These are phyloP conservation scores for Hassar affinis DNA, from an alignment of 2,113 vertebrate genomes.

Conservation along the genomic window DNA sequence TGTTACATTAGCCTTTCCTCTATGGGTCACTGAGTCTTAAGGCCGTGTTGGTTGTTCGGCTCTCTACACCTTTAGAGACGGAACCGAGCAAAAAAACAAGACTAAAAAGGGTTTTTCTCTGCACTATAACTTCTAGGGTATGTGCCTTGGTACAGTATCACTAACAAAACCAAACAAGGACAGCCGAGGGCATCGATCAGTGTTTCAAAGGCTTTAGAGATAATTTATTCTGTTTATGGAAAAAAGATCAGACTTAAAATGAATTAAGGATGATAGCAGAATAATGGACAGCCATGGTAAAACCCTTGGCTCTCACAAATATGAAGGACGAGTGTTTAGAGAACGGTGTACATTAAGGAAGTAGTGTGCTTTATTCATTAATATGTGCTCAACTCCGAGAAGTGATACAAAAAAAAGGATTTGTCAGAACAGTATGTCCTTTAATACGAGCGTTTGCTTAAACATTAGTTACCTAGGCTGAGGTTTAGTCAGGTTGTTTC, in stretches of 20 bases:
- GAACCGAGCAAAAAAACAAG: slow-evolving; percentile 70
- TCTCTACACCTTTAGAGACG: slow-evolving; percentile 68
- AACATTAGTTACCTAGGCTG: background rate
- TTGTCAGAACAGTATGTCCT: background rate
- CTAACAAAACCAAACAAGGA: slow-evolving; percentile 13
- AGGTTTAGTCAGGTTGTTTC: slow-evolving; percentile 17
- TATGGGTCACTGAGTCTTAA: slow-evolving; percentile 69
- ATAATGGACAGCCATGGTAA: background rate
- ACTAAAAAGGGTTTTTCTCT: slow-evolving; percentile 49
- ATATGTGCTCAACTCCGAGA: background rate
- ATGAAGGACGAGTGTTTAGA: background rate
- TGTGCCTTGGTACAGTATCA: slow-evolving; percentile 45
- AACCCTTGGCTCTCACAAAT: background rate
- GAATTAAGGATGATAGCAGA: background rate
- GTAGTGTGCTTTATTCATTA: background rate
- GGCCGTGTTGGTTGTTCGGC: slow-evolving; percentile 66
- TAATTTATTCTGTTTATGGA: background rate
- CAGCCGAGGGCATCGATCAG: background rate
- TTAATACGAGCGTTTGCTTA: background rate
- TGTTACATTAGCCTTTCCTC: slow-evolving; percentile 63
- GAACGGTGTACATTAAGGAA: background rate
- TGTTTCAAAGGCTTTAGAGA: background rate
- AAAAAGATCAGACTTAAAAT: background rate
- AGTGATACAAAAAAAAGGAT: background rate
- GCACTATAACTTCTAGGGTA: slow-evolving; percentile 61